Evolutionary conservation across 1,140 invertebrate species (phyloP).

Genomic region (Trypoxylus dichotomus): DNA sequence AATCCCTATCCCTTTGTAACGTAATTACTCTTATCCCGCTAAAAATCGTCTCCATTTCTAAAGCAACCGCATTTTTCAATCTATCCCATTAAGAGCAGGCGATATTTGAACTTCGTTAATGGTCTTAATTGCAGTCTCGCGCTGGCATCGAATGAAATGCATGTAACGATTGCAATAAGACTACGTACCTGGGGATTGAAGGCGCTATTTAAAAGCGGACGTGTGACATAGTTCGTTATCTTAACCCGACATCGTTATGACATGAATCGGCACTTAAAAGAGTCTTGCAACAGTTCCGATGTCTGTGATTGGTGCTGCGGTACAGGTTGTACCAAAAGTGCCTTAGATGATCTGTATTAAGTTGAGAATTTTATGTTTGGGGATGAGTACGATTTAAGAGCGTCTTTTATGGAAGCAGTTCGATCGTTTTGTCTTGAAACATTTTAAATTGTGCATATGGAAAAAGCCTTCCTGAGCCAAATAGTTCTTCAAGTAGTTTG

Average conservation of each 20-base stretch:
- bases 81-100: not conserved
- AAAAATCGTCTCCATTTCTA: not conserved
- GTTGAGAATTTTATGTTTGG: not conserved
- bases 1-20: not conserved
- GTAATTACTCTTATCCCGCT: too few relatives aligned
- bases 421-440: too few relatives aligned
- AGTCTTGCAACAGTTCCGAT: not conserved
- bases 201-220: not conserved
- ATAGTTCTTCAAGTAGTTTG: too few relatives aligned
- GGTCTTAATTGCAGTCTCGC: not conserved
- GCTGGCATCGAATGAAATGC: not conserved
- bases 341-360: not conserved
- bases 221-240: not conserved
- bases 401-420: not conserved
- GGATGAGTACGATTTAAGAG: not conserved
- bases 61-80: not conserved
- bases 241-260: not conserved
- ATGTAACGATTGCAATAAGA: not conserved
- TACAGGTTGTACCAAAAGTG: not conserved
- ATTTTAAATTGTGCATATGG: too few relatives aligned
- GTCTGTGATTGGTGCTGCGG: not conserved
- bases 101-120: not conserved
- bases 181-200: not conserved
- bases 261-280: conserved; percentile 4
- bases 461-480: too few relatives aligned